phyloP scores from a whole-genome alignment of 2,113 vertebrate genomes.

The Calyptommatus sinebrachiatus region DNA sequence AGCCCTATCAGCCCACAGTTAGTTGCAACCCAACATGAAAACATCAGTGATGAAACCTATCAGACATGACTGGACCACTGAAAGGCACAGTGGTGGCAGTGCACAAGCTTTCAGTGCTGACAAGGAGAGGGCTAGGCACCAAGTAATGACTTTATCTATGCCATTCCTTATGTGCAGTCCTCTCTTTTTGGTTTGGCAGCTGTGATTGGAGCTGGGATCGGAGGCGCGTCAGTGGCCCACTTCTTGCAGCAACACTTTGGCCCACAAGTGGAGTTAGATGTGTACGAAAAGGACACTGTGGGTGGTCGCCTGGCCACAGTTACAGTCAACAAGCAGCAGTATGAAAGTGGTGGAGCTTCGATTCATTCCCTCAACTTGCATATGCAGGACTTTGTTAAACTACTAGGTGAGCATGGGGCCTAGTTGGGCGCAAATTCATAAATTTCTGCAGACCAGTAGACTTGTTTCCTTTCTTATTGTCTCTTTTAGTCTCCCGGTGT shows the following conservation, averaged over 20 bases:
- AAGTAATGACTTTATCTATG: neutral
- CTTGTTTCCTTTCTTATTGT: neutral
- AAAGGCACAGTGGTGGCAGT: too few relatives aligned
- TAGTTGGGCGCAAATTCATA: neutral
- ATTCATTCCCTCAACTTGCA: slow-evolving; percentile 95
- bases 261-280: slow-evolving; percentile 89
- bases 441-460: neutral
- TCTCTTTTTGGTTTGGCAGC: slow-evolving; percentile 70
- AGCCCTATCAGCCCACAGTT: too few relatives aligned
- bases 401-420: slow-evolving; percentile 77
- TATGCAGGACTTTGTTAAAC: slow-evolving; percentile 96
- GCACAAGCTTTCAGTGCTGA: too few relatives aligned
- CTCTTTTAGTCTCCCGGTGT: neutral
- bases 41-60: too few relatives aligned
- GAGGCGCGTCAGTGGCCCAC: slow-evolving; percentile 87
- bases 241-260: slow-evolving; percentile 96
- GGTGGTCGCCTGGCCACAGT: slow-evolving; percentile 91
- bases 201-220: slow-evolving; percentile 90
- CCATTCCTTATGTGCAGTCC: neutral
- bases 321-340: slow-evolving; percentile 90
- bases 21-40: too few relatives aligned
- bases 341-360: slow-evolving; percentile 90
- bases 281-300: slow-evolving; percentile 85
- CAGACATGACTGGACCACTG: too few relatives aligned
- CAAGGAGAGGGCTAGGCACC: neutral